These are phyloP conservation scores for Oryzias melastigma DNA, from an alignment of 2,113 vertebrate species.

Conservation along the genomic window DNA sequence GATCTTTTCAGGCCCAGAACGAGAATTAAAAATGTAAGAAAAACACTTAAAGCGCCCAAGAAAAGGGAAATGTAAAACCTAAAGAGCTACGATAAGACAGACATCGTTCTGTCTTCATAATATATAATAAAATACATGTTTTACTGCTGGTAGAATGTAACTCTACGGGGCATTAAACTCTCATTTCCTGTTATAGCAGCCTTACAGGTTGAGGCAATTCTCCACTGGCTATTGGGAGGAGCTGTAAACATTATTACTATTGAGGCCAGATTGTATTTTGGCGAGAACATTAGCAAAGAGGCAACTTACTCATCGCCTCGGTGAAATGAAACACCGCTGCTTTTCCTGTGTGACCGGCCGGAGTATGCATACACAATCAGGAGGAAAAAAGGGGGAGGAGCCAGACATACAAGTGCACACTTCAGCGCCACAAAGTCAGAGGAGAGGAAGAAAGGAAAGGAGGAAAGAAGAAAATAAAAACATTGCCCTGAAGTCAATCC, in stretches of 20 bases:
- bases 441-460: neutral
- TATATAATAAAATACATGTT: slow-evolving; percentile 40
- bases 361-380: slow-evolving; percentile 29
- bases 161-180: slow-evolving; percentile 52
- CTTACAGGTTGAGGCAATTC: slow-evolving; percentile 50
- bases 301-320: slow-evolving; percentile 41
- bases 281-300: slow-evolving; percentile 55
- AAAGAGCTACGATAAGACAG: slow-evolving; percentile 2
- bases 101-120: slow-evolving; percentile 32
- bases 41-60: neutral
- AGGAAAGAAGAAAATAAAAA: slow-evolving; percentile 31
- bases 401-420: slow-evolving; percentile 23
- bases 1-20: neutral
- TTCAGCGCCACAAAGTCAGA: slow-evolving; percentile 12
- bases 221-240: slow-evolving; percentile 53
- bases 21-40: slow-evolving; percentile 7
- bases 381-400: slow-evolving; percentile 29
- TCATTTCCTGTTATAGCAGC: slow-evolving; percentile 61
- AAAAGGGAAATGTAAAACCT: slow-evolving; percentile 11
- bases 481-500: slow-evolving; percentile 62
- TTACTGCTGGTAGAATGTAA: slow-evolving; percentile 29
- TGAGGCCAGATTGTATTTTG: slow-evolving; percentile 50
- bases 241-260: slow-evolving; percentile 62
- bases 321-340: slow-evolving; percentile 30
- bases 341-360: slow-evolving; percentile 21